Percentiles rank a stretch among this genome's conserved stretches.
Conservation (phyloP, 2,113 vertebrate genomes). For the Amphiprion ocellaris region DNA sequence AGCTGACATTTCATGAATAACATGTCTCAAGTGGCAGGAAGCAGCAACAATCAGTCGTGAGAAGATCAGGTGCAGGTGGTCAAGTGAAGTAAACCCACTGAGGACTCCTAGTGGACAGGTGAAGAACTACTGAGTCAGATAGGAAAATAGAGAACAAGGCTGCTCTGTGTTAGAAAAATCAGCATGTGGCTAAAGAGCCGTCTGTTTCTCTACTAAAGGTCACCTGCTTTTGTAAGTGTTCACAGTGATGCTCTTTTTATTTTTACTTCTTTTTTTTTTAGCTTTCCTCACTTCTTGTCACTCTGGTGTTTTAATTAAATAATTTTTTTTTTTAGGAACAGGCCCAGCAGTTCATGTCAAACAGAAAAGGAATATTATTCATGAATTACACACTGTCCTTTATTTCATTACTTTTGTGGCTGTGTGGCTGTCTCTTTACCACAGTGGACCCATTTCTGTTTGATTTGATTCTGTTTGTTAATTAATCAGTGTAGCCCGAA, state of each 20-base stretch:
- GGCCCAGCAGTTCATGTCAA: constrained; percentile 13
- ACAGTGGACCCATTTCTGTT: neutral
- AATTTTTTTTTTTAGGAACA: neutral
- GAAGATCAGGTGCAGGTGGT: neutral
- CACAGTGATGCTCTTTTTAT: constrained; percentile 8
- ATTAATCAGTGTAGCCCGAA: neutral
- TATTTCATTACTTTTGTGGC: neutral
- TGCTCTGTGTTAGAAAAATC: neutral
- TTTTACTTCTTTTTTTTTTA: no score
- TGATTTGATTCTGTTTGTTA: constrained; percentile 5
- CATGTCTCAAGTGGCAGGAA: no score
- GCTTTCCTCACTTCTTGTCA: neutral
- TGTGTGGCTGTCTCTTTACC: neutral
- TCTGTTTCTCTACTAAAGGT: constrained; percentile 8
- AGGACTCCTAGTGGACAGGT: constrained; percentile 22
- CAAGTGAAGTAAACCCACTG: neutral
- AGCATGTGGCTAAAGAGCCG: neutral
- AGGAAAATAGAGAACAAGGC: neutral
- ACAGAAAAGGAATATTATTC: neutral
- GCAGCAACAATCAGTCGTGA: no score
- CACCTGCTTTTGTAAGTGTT: neutral
- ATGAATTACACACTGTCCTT: neutral
- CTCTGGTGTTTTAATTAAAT: constrained; percentile 4
- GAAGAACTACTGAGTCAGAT: neutral
- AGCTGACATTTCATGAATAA: no score